Base-by-base conservation (phyloP, 2,113 vertebrate species). In the Tinamus guttatus region DNA sequence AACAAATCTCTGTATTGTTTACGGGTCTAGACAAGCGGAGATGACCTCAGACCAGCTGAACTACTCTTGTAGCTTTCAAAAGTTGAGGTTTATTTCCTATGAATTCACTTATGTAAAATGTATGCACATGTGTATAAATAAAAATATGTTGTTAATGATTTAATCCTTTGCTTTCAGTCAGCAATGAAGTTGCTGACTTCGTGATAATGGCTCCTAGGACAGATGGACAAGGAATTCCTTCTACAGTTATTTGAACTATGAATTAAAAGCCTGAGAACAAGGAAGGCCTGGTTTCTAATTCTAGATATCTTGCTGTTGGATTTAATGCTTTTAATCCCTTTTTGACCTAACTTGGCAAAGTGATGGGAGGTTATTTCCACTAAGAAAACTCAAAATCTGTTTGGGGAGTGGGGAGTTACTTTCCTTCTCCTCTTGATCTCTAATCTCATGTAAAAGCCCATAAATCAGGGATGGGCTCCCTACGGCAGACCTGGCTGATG, bases 51-150 rank as follows among this genome's bases (percentile, higher is more conserved):
- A 52, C 1, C 3, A 73, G 54, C 56, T 82, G 28, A 76, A 52
- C 14, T 15, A 56, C 45, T 85, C 41, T 20, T 65, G 8, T 91
- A 52, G 9, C 16, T 60, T 30, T 86, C 51, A 34, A 36, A 86
- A 84, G 25, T 60, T 93, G 73, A 81, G 62, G 60, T 70, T 87
- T 89, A 47, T 90, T 93, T 95, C 34, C 76, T 71, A 81, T 47
- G 22, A 87, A 78, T 89, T 74, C 7, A 2, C 34, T 52, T 38
- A 27, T 22, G 40, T 64, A 32, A 56, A 32, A 32, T 58, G 16
- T 32, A 32, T 32, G 30, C 28, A 32, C 25, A 54, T 27, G 9
- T 27, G n/a, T 34, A 21, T 28, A 40, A 24, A 1, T 27, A 32
- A 18, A 56, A 17, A 56, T 54, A 5, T 56, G 28, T 32, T 38